Base-by-base conservation (phyloP, 2,888 invertebrate genomes). In the Standfussiana lucernea region DNA sequence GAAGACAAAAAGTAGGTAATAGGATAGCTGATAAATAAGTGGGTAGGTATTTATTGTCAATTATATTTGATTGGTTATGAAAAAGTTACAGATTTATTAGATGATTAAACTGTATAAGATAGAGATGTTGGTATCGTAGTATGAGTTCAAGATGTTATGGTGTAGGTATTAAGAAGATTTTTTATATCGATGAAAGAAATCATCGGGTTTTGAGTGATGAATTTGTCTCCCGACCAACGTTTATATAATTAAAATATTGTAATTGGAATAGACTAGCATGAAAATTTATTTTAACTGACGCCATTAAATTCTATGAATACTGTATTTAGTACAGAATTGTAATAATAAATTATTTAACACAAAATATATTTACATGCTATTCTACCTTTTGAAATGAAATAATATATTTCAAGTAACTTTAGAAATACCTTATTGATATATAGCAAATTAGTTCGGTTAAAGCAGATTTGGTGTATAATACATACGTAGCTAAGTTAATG, bases 401-500 rank as follows among this genome's bases (percentile, higher is more conserved):
- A 37, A 61, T 67, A 74, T 73, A 78, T 71, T 75, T 72, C 28
- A 68, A 80, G 28, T 79, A 68, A 77, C 24, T 66, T 77, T 65
- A 71, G 64, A 73, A 66, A 77, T 71, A 82, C 69, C 85, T 87
- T 87, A 88, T 78, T 83, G 24, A 76, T 79, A 78, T 50, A 79
- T 77, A 76, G 87, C 78, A 73, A 72, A 80, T 70, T 72, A 56
- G 64, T 81, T 85, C 10, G 42, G 70, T 80, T 80, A 77, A 87
- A 89, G 88, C 89, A 83, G 79, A 69, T 77, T 83, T 71, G 72
- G 88, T 88, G 89, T 88, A 88, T 88, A 85, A 88, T 88, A 88
- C 89, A 88, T 88, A 88, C 15, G 68, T 82, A 66, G 47, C 80
- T 67, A 75, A 72, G 75, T 83, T 82, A 83, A 79, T 84, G 53